Evolutionary conservation across 2,797 vertebrate genomes (phyloP).

Genomic region (Phalloptychus januarius): DNA sequence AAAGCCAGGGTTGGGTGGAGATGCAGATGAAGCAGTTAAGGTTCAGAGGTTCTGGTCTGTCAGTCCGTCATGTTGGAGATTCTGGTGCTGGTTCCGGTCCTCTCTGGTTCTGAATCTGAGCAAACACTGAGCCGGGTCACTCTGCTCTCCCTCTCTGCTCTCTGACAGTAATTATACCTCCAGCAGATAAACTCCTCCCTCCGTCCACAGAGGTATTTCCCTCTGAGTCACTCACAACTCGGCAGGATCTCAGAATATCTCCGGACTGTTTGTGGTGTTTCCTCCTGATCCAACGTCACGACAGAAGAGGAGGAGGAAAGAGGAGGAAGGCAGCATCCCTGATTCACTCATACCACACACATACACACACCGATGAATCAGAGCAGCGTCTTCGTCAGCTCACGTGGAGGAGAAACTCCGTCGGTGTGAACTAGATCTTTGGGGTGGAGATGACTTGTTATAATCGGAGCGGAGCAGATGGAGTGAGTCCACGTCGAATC

Average conservation of each 20-base stretch:
- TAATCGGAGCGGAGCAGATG: constrained; percentile 43
- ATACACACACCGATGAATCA: constrained; percentile 55
- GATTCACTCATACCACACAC: constrained; percentile 72
- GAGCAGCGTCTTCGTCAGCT: constrained; percentile 55
- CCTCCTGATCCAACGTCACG: constrained; percentile 69
- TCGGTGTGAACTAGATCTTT: constrained; percentile 61
- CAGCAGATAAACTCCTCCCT: constrained; percentile 74
- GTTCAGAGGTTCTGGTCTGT: neutral
- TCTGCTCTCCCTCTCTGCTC: constrained; percentile 56
- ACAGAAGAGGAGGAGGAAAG: constrained; percentile 69
- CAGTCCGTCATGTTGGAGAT: constrained; percentile 7
- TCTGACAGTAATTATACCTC: constrained; percentile 83
- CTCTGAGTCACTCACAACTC: constrained; percentile 57
- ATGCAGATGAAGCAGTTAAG: neutral
- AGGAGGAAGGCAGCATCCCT: constrained; percentile 68
- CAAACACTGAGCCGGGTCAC: constrained; percentile 77
- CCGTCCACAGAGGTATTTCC: constrained; percentile 78
- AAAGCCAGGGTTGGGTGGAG: neutral
- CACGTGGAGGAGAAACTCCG: constrained; percentile 69
- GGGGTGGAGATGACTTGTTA: constrained; percentile 41
- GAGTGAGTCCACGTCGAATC: constrained; percentile 21
- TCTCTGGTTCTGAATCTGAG: constrained; percentile 41
- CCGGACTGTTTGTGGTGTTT: constrained; percentile 65
- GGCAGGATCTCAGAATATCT: constrained; percentile 58
- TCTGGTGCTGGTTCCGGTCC: constrained; percentile 19